These are phyloP conservation scores for Athalia cordata DNA, from an alignment of 2,888 invertebrate genomes.

Conservation along the genomic window DNA sequence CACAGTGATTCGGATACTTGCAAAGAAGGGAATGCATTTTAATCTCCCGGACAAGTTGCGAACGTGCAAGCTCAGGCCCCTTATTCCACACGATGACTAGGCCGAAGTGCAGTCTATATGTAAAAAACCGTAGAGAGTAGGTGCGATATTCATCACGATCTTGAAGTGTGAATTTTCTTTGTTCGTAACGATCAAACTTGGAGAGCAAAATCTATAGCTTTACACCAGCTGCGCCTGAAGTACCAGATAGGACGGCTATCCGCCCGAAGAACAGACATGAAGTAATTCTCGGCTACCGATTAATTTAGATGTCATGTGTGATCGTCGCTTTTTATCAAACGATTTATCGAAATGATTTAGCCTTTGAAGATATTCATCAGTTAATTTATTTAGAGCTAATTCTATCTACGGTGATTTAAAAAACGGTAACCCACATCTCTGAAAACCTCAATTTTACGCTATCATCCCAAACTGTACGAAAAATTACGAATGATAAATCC, in stretches of 20 bases:
- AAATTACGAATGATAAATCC: too few species aligned
- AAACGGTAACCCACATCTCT: too few species aligned
- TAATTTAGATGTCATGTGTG: not conserved
- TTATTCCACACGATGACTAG: not conserved
- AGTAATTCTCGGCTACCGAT: constrained; percentile 2
- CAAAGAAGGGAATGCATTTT: not conserved
- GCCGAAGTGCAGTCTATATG: constrained; percentile 7
- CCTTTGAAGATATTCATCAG: too few species aligned
- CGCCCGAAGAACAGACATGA: not conserved
- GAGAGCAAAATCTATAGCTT: constrained; percentile 10
- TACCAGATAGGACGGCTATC: not conserved
- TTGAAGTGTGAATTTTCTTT: constrained; percentile 7
- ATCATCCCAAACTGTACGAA: too few species aligned
- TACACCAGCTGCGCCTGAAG: constrained; percentile 15
- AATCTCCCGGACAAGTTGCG: constrained; percentile 27
- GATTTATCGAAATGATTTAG: too few species aligned
- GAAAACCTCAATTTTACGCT: too few species aligned
- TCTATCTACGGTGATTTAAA: too few species aligned
- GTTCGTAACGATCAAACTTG: constrained; percentile 10
- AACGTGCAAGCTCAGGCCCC: constrained; percentile 20
- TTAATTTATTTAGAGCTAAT: too few species aligned
- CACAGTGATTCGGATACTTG: not conserved
- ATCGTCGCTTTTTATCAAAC: too few species aligned
- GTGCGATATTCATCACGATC: not conserved
- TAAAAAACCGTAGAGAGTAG: not conserved